Evolutionary conservation across 64 coral and sea anemone genomes (phyloP).

Genomic region (Stichodactyla helianthus): DNA sequence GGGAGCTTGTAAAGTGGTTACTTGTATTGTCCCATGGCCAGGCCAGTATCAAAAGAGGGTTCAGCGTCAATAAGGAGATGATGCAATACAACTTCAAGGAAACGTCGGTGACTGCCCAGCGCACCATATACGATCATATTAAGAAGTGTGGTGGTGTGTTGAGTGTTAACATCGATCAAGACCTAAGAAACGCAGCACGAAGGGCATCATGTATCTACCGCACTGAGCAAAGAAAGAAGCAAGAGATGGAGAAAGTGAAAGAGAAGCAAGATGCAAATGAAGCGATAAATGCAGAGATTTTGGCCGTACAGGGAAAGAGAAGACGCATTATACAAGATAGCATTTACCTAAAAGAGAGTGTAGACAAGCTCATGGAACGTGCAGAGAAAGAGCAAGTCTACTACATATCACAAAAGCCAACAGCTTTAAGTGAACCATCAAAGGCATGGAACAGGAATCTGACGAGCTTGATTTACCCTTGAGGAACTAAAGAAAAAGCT

Average conservation of each 20-base stretch:
- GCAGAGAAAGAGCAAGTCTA: no score
- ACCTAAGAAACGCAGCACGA: conserved; percentile 60
- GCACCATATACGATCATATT: conserved; percentile 49
- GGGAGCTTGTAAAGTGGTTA: conserved; percentile 46
- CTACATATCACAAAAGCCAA: no score
- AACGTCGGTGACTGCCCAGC: conserved; percentile 38
- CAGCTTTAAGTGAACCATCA: no score
- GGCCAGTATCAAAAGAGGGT: conserved; percentile 56
- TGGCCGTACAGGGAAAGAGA: neutral
- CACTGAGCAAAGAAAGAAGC: conserved; percentile 39
- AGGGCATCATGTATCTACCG: conserved; percentile 49
- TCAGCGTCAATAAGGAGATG: conserved; percentile 55
- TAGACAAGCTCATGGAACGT: no score
- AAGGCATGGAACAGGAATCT: no score
- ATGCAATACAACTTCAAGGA: conserved; percentile 65
- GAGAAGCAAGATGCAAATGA: neutral
- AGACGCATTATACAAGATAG: no score
- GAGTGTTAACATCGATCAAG: conserved; percentile 60
- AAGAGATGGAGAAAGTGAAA: conserved; percentile 15
- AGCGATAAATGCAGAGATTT: neutral
- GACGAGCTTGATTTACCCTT: conserved; percentile 26
- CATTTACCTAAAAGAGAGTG: no score
- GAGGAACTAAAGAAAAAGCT: conserved; percentile 15
- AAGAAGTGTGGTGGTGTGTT: conserved; percentile 34
- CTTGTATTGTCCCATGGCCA: conserved; percentile 58